Evolutionary conservation across 2,888 invertebrate species (phyloP).

Genomic region (Chloroclystis v-ata): DNA sequence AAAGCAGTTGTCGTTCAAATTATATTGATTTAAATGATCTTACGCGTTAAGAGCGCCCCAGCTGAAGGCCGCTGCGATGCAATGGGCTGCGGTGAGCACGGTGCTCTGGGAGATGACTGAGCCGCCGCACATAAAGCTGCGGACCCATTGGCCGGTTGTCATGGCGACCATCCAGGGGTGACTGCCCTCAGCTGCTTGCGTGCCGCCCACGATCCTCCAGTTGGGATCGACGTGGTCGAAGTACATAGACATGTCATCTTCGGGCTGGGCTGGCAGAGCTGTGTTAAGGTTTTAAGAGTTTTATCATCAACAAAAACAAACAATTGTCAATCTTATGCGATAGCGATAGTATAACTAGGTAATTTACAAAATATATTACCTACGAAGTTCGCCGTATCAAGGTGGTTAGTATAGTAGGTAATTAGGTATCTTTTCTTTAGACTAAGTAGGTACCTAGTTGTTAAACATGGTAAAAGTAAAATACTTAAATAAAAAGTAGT

Average conservation of each 20-base stretch:
- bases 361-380: too few species aligned
- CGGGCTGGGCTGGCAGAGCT: constrained; percentile 49
- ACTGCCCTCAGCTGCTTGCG: constrained; percentile 37
- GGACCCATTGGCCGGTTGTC: constrained; percentile 37
- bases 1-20: too few species aligned
- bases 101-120: constrained; percentile 42
- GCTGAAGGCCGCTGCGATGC: constrained; percentile 42
- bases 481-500: too few species aligned
- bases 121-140: constrained; percentile 50
- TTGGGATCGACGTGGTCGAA: constrained; percentile 42
- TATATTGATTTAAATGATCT: too few species aligned
- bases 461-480: too few species aligned
- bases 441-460: too few species aligned
- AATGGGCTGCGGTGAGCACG: constrained; percentile 60
- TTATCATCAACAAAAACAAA: too few species aligned
- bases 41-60: constrained; percentile 28
- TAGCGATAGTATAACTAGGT: too few species aligned
- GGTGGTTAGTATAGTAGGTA: too few species aligned
- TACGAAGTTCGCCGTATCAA: too few species aligned
- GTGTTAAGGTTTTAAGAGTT: constrained; percentile 8
- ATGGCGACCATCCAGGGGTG: constrained; percentile 55
- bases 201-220: constrained; percentile 55
- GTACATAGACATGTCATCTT: constrained; percentile 40
- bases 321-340: too few species aligned
- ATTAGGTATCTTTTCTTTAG: too few species aligned